phyloP scores from a whole-genome alignment of 2,888 invertebrate genomes.

The Drosophila prolongata region DNA sequence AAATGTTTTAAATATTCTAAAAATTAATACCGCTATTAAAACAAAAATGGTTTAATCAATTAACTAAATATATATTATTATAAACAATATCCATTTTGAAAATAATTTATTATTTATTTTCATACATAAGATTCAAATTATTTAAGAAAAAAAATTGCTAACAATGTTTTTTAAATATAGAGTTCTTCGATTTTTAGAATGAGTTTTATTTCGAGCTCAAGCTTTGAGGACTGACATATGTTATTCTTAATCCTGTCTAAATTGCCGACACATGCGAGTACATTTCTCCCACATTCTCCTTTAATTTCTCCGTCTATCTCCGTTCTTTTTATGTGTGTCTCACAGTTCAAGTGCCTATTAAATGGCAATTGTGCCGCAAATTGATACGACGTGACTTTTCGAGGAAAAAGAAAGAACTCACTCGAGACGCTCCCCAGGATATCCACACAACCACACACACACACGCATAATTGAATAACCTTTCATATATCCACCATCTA shows the following conservation, averaged over 20 bases:
- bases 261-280: constrained; percentile 60
- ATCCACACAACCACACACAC: constrained; percentile 24
- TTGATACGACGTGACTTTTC: constrained; percentile 81
- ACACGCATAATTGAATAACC: constrained; percentile 70
- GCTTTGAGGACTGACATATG: not conserved
- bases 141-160: not conserved
- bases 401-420: constrained; percentile 59
- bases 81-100: too few species aligned
- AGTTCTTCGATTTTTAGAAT: too few species aligned
- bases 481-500: constrained; percentile 38
- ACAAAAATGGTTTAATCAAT: too few species aligned
- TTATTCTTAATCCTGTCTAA: constrained; percentile 38
- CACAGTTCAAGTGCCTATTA: constrained; percentile 76
- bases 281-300: not conserved
- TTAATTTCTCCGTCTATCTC: not conserved
- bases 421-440: constrained; percentile 67
- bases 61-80: too few species aligned
- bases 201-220: too few species aligned
- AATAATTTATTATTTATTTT: too few species aligned
- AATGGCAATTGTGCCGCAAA: constrained; percentile 79
- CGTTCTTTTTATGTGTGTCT: constrained; percentile 26
- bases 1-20: too few species aligned
- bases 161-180: not conserved
- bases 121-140: too few species aligned
- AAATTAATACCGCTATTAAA: too few species aligned